Base-by-base conservation (phyloP, 2,113 vertebrate species). In the Cervus canadensis region DNA sequence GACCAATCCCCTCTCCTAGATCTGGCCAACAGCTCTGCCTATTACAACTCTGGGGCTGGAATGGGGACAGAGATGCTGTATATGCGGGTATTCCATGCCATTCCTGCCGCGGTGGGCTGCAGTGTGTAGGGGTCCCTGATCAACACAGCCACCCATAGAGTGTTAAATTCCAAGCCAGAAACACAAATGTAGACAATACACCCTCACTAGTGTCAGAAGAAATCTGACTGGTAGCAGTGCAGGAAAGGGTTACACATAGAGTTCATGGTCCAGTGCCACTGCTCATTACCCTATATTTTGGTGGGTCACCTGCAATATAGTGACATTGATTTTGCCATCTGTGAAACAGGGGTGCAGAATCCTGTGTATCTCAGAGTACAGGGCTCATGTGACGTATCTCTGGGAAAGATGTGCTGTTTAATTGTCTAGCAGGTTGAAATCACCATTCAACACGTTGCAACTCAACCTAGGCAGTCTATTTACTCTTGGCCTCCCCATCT, bases 131-230 rank as follows among this genome's bases (percentile, higher is more conserved):
- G 59, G 52, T 23, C 14, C 26, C 30, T 30, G 26, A 90, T 40
- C 48, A 57, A 43, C 16, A 57, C 14, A 45, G 43, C 52, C 87
- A 90, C 6, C 3, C 79, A 48, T 3, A 83, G 12, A 59, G 26
- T 30, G 45, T 50, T 50, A 56, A n/a, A 48, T 43, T 76, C 48
- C n/a, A 95, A 91, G 40, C 26, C 45, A 54, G 86, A 95, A 85
- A 60, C 21, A 59, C 40, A 54, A 43, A 57, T 7, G 25, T 15
- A 45, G 30, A 81, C 28, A 43, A 71, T 0, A 45, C 5, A 84
- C 33, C n/a, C 19, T 56, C 13, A 2, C 8, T 5, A 54, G 59
- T 0, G 13, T 33, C 71, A 16, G 50, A 30, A 59, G 71, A 15
- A 48, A 54, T 8, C 30, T 7, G 28, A 45, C 71, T 2, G 33